Base-by-base conservation (phyloP, 2,888 invertebrate species). In the Drosophila testacea region DNA sequence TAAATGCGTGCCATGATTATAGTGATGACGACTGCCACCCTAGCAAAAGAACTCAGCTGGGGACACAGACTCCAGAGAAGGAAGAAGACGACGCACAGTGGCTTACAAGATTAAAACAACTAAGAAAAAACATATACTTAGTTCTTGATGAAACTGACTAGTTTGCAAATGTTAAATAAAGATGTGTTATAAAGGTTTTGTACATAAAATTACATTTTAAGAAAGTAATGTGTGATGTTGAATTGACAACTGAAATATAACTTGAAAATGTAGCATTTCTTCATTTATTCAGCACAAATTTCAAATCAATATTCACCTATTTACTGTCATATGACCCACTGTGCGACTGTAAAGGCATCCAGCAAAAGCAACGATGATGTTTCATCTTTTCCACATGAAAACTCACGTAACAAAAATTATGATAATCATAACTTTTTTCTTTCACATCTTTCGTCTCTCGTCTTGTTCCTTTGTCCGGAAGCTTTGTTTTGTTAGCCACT, bases 1-100 rank as follows among this genome's bases (percentile, higher is more conserved):
- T 90, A 84, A 86, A 90, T 90, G 89, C 88, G 90, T 89, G 89
- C 90, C 85, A 91, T 91, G 91, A 91, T 91, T 91, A 91, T 86
- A 87, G 90, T 88, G 91, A 91, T 91, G 91, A 90, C 90, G 91
- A 91, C 90, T 90, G 90, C 91, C 83, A 79, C 83, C 83, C 83
- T 77, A 30, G 36, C 38, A 36, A 54, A 38, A 36, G 39, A 55
- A 11, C 44, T 34, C 38, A 52, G 69, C 67, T 39, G 36, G 52
- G 36, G 32, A 62, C 61, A 39, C 28, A 28, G 36, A 48, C 48
- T 50, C 22, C 5, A 11, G n/a, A 32, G 46, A 27, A 50, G 56
- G 56, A 32, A 39, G 50, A 50, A 54, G 63, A 42, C 34, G 46
- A 32, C 16, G 50, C 57, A 46, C 54, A 54, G 67, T 38, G 42